These are phyloP conservation scores for Nymphalis urticae DNA, from an alignment of 2,888 invertebrate species.

Conservation along the genomic window DNA sequence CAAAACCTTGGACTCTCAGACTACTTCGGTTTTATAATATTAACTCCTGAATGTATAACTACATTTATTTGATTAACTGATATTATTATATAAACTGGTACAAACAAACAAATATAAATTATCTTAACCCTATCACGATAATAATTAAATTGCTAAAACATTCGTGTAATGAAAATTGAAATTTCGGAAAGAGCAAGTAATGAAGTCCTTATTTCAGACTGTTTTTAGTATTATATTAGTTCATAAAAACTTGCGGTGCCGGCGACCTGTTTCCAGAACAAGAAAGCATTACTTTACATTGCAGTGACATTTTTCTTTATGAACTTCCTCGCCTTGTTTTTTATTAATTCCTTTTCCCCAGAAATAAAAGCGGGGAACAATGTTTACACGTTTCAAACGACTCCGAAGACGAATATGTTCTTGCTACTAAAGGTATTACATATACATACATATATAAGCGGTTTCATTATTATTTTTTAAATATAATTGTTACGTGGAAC, in stretches of 20 bases:
- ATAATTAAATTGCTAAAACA: conserved; percentile 11
- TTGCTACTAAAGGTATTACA: conserved; percentile 35
- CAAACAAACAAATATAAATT: too few relatives aligned
- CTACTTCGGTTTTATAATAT: too few relatives aligned
- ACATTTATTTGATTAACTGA: too few relatives aligned
- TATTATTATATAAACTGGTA: too few relatives aligned
- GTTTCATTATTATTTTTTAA: not conserved
- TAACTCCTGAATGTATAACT: too few relatives aligned
- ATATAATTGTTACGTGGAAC: too few relatives aligned
- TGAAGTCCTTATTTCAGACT: conserved; percentile 26
- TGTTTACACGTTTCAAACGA: conserved; percentile 52
- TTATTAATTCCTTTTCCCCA: conserved; percentile 64
- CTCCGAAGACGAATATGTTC: conserved; percentile 31
- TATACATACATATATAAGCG: not conserved
- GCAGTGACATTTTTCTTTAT: conserved; percentile 76
- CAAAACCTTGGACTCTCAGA: too few relatives aligned
- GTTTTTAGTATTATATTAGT: conserved; percentile 37
- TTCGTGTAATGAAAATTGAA: conserved; percentile 13
- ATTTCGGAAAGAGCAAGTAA: conserved; percentile 19
- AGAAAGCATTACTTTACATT: conserved; percentile 66
- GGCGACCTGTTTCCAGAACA: conserved; percentile 47
- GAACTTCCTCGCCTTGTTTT: conserved; percentile 65
- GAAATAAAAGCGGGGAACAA: conserved; percentile 60
- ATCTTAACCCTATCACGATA: not conserved
- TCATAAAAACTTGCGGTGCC: conserved; percentile 38